Base-by-base conservation (phyloP, 2,113 vertebrate species). In the Emydocephalus ijimae region DNA sequence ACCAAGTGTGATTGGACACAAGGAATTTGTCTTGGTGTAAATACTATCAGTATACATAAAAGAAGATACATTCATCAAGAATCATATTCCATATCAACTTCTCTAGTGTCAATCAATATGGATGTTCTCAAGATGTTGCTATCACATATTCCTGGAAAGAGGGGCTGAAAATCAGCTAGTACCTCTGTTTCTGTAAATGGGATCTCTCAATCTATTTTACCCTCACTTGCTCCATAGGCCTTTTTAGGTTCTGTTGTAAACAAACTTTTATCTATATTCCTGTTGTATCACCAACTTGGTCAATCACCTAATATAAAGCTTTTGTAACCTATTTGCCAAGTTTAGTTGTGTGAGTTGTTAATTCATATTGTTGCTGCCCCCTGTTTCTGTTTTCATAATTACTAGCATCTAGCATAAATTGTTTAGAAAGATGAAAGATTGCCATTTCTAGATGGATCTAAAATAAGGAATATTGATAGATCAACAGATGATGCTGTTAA, bases 181-280 rank as follows among this genome's bases (percentile, higher is more conserved):
- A 21, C 34, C 34, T 21, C 3, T 81, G 34, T 39, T 81, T 81
- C 69, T 21, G 34, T 81, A 81, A 39, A 39, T 21, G 18, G 34
- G 18, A 81, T 43, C 3, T 39, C 18, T 81, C 34, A 81, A 43
- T 39, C 74, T 43, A 43, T 43, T 81, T 81, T 39, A n/a, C 5
- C n/a, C n/a, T 39, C 69, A 81, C 15, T 81, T 81, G n/a, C n/a
- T 81, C 39, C 43, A 81, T 43, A 81, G 34, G 18, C 39, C 5
- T 50, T 50, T 50, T 50, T 9, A 81, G 34, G 39, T 81, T 81
- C 74, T 81, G 8, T 21, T 43, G 1, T 39, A 43, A 39, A 21
- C n/a, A 88, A 95, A 34, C 88, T 85, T 93, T 96, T 91, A 57
- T 92, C 92, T 95, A 43, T 39, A 81, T 43, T 43, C 7, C 7